Base-by-base conservation (phyloP, 2,113 vertebrate species). In the Pluvialis apricaria region DNA sequence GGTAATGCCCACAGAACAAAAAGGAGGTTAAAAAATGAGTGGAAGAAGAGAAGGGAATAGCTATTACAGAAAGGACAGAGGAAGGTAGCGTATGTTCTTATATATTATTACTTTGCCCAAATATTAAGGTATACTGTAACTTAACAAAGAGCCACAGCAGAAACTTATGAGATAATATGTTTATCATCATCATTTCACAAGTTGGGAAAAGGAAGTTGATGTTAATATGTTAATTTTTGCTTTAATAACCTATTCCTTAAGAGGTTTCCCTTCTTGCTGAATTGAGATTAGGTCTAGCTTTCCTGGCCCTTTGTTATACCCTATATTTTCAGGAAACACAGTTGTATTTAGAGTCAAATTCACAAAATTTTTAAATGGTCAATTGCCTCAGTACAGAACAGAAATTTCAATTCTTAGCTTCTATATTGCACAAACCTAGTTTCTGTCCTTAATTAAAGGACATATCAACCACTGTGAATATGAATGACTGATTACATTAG, bases 31-130 rank as follows among this genome's bases (percentile, higher is more conserved):
- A 62, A 76, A 83, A 76, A 71, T 4, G 21, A 28, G 3, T 22
- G 7, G 25, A 94, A 89, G 28, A n/a, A 68, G 29, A 44, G 8
- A 57, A 52, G 5, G 14, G 20, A 60, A 36, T 10, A 6, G 15
- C 11, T 69, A 12, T 15, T 45, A 12, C 36, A 57, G 36, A 47
- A 86, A 51, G 40, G 36, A 18, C 26, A 61, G 38, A 65, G 9
- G 11, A 81, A 69, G 2, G 8, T 34, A 61, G 70, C 0, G 0
- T n/a, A 29, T 34, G 3, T 34, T 65, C 9, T 15, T 38, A 22
- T 24, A 36, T 13, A 3, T 57, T 61, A 19, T 28, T 70, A 36
- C 15, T 75, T 86, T 47, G 26, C 8, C 8, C 28, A 66, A 62
- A 62, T 71, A 70, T 47, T 47, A 38, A 49, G 22, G 22, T 68